These are phyloP conservation scores for Squalus acanthias DNA, from an alignment of 2,797 vertebrate species.

Conservation along the genomic window DNA sequence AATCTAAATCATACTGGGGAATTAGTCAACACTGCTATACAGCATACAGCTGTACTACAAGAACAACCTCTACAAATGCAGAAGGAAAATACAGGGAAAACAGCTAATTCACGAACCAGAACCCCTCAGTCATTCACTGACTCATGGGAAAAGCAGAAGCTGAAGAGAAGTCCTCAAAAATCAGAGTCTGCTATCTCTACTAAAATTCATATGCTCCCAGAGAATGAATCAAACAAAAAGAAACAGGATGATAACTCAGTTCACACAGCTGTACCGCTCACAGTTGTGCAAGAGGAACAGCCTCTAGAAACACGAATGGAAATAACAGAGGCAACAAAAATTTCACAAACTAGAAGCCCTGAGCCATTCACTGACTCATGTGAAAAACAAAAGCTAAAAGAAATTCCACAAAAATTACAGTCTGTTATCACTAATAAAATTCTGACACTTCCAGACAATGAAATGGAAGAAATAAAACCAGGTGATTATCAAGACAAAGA, in stretches of 20 bases:
- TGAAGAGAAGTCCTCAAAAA: not conserved
- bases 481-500: not conserved
- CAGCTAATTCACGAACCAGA: not conserved
- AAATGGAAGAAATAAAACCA: not conserved
- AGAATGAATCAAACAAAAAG: not conserved
- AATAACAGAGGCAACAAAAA: not conserved
- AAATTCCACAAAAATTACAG: not conserved
- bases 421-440: not conserved
- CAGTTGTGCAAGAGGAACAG: constrained; percentile 4
- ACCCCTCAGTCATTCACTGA: not conserved
- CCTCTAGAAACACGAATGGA: not conserved
- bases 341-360: not conserved
- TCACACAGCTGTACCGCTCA: not conserved
- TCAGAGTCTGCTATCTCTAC: not conserved
- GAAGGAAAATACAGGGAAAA: not conserved
- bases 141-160: not conserved
- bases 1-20: not conserved
- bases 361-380: not conserved
- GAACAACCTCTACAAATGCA: not conserved
- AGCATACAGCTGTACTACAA: not conserved
- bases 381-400: not conserved
- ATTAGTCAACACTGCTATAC: not conserved
- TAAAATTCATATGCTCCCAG: not conserved
- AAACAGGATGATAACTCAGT: not conserved
- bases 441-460: not conserved